Evolutionary conservation across 1,140 invertebrate species (phyloP), one percentile per base, ranked within the genome.

Genomic region (Drosophila mayri): DNA sequence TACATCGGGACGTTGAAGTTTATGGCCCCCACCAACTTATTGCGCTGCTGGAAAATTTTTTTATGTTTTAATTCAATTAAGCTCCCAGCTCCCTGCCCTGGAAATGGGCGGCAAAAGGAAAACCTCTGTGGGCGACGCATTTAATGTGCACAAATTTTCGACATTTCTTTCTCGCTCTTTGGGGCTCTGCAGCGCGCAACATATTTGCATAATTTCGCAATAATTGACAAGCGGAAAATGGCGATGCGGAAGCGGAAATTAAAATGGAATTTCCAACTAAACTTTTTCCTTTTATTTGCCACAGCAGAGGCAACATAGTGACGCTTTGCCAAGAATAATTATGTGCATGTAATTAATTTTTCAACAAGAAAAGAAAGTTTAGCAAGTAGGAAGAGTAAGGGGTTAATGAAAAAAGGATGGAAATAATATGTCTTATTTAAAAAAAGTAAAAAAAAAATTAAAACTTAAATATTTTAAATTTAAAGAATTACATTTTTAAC

Each of bases 31-130:
- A 58, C 54, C 58, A 81, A 86, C 83, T 79, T 82, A 87, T 79
- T 87, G 79, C 84, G 83, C 71, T 83, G 71, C 83, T 70, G 63
- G 60, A 86, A 77, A 80, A 6, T 83, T 80, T 82, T 87, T 87
- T 88, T 87, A 84, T 88, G 84, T 87, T 87, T 87, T 87, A 88
- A 87, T 87, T 88, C 84, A 87, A 88, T 87, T 87, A 87, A 75
- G 76, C 80, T 59, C 32, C 52, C 49, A 22, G 71, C 28, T 8
- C 20, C 35, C 28, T 20, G 28, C 18, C 50, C 22, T 38, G 32
- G 60, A 38, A 25, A 18, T n/a, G 49, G n/a, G 32, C 3, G 35
- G n/a, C 11, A 12, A 18, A 12, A 30, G 40, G 11, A 37, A 43
- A 47, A 46, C 66, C 41, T 37, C 40, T 76, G 47, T 37, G 63